phyloP scores from a whole-genome alignment of 2,797 vertebrate genomes.

The Enoplosus armatus region DNA sequence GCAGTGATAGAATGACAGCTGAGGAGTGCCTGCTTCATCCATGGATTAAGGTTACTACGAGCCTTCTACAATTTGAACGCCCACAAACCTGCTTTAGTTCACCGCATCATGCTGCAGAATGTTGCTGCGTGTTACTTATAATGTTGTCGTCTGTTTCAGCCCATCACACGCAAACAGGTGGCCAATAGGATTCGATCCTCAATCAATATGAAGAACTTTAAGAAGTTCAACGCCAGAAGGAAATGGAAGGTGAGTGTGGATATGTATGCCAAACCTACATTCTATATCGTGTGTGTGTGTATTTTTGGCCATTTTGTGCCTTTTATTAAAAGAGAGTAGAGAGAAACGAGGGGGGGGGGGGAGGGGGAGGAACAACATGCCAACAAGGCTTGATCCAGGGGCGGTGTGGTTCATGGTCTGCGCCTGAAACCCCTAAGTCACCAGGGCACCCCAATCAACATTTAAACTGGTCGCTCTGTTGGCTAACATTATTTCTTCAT shows the following conservation, averaged over 20 bases:
- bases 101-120: not conserved
- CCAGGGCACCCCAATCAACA: no score
- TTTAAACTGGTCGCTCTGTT: not conserved
- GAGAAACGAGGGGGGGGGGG: not conserved
- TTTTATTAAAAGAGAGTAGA: not conserved
- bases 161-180: conserved; percentile 81
- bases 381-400: no score
- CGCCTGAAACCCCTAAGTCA: not conserved
- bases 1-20: conserved; percentile 84
- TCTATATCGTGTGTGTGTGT: no score
- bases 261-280: not conserved
- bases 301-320: not conserved
- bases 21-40: conserved; percentile 84
- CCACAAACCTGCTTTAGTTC: not conserved
- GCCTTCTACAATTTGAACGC: not conserved
- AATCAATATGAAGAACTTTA: conserved; percentile 91
- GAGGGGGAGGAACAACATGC: no score
- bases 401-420: no score
- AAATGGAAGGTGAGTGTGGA: conserved; percentile 87
- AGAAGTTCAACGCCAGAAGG: conserved; percentile 86
- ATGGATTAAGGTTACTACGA: conserved; percentile 87
- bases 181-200: conserved; percentile 89
- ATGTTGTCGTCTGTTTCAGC: conserved; percentile 72
- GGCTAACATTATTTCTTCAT: not conserved
- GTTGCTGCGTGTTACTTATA: not conserved